Evolutionary conservation across 2,113 vertebrate species (phyloP), one percentile per base, ranked within the genome.

Genomic region (Pipra filicauda): DNA sequence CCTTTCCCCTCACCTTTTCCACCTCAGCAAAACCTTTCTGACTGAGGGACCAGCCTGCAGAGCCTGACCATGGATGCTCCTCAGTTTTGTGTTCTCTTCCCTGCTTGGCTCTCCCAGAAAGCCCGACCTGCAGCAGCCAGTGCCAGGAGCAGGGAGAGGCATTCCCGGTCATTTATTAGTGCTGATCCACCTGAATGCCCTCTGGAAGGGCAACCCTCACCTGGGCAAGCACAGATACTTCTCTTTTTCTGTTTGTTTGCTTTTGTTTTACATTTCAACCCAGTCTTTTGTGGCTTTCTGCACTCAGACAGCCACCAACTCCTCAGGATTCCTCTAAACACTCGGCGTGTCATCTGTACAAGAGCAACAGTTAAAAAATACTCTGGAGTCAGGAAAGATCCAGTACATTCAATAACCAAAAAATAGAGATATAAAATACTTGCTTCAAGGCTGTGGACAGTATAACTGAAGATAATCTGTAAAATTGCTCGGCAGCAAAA

Each of bases 381-480:
- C 74, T 92, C 82, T 75, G 92, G 92, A 88, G 72, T 71, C 91
- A 84, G 66, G 72, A 92, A 67, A 95, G 23, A 94, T 70, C 88
- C 51, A 89, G 52, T 76, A 71, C 54, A 30, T 78, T 82, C 70
- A 66, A 33, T 90, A 95, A 92, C 92, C 87, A 88, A 85, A 91
- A 96, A 90, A 91, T 35, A 97, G 21, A 96, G 84, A 33, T 96
- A 96, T n/a, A 96, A 96, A 96, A 95, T 44, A 79, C 77, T 95
- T 33, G 95, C 95, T 95, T 95, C 93, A 91, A 94, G 94, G 94
- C 91, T 57, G 89, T 52, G 92, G 17, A 72, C 75, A 71, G 58
- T 85, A 54, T 75, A 90, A 93, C 51, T 67, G 88, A 59, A 80
- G 90, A 75, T 27, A 76, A 79, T 23, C 67, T 62, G 80, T 39